Evolutionary conservation across 2,113 vertebrate species (phyloP).

Genomic region (Lamprotornis superbus): DNA sequence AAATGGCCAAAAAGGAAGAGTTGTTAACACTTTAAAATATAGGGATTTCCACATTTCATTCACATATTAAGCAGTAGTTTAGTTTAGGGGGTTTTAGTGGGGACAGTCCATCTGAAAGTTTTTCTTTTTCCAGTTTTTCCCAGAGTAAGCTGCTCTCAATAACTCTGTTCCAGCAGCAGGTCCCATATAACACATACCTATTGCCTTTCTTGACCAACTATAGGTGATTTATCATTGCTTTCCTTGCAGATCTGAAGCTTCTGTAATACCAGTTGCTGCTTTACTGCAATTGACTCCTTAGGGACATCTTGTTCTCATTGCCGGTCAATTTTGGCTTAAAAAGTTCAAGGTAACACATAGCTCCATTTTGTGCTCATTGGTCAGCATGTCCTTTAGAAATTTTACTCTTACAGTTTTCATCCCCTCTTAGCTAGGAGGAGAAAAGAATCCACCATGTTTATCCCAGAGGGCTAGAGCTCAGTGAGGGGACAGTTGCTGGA

Average conservation of each 20-base stretch:
- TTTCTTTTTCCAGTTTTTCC: not conserved
- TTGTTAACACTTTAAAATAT: not conserved
- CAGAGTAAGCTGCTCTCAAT: not conserved
- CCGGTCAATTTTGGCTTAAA: not conserved
- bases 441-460: not conserved
- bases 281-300: not conserved
- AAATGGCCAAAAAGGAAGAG: not conserved
- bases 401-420: not conserved
- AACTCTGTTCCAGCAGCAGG: not conserved
- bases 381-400: not conserved
- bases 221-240: not conserved
- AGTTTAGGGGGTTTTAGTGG: not conserved
- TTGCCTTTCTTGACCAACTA: not conserved
- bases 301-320: not conserved
- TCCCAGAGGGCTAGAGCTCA: not conserved
- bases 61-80: not conserved
- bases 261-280: not conserved
- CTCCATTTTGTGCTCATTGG: not conserved
- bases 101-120: not conserved
- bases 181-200: fast-evolving
- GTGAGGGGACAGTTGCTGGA: not conserved
- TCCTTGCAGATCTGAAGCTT: not conserved
- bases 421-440: not conserved
- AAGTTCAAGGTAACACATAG: not conserved
- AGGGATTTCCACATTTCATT: not conserved